Conservation (phyloP, 1,140 invertebrate genomes). For the Euglossa dilemma region DNA sequence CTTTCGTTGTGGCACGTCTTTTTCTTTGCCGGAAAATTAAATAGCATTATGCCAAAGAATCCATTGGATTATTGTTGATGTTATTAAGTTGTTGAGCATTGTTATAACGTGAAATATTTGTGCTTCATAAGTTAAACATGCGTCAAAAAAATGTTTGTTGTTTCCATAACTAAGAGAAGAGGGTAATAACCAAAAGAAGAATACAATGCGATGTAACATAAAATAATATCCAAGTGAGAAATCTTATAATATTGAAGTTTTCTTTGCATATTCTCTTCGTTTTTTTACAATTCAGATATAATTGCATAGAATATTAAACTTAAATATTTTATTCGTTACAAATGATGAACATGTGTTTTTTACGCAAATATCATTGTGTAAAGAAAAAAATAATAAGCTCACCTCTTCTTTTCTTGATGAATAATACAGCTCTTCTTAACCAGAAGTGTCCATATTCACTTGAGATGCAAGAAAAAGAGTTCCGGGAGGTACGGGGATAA, state of each 20-base stretch:
- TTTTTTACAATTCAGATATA: neutral
- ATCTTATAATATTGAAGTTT: neutral
- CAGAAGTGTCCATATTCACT: neutral
- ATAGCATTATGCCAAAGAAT: neutral
- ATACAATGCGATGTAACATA: neutral
- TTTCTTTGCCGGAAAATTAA: neutral
- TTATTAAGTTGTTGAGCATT: neutral
- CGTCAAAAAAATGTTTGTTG: neutral
- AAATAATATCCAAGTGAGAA: neutral
- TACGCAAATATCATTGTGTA: neutral
- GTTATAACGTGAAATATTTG: neutral
- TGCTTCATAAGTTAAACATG: neutral
- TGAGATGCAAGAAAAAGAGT: neutral
- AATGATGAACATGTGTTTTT: too few species aligned
- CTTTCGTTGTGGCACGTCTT: neutral
- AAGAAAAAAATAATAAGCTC: constrained; percentile 32
- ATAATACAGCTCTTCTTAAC: neutral
- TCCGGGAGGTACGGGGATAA: neutral
- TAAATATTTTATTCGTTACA: too few species aligned
- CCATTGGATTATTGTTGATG: neutral
- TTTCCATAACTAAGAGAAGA: too few species aligned
- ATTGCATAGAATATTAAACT: too few species aligned
- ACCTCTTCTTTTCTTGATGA: constrained; percentile 12
- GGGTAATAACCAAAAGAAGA: too few species aligned
- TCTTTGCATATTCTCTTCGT: neutral